A percentile compares a stretch with the other conserved stretches of the same genome.
Evolutionary conservation across 1,140 invertebrate species (phyloP).

Genomic region (Zaprionus kolodkinae): DNA sequence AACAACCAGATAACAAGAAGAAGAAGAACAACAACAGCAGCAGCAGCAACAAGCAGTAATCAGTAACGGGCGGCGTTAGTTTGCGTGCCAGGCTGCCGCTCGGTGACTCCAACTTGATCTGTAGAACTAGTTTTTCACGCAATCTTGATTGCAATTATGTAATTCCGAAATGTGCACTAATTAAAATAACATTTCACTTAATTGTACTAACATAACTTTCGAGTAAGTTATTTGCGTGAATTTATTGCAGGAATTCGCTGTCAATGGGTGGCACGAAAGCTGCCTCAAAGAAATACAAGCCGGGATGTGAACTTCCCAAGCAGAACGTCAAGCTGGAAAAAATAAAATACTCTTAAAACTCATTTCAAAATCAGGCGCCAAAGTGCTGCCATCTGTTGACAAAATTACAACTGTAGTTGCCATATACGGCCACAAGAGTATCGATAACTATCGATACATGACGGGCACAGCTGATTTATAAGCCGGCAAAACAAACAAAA

Average conservation of each 20-base stretch:
- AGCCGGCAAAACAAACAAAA: not conserved
- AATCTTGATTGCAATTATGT: constrained; percentile 80
- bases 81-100: constrained; percentile 52
- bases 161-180: constrained; percentile 77
- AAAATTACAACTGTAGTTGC: not conserved
- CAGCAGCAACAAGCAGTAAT: constrained; percentile 29
- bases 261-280: constrained; percentile 12
- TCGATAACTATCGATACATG: not conserved
- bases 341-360: not conserved
- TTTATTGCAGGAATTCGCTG: constrained; percentile 2
- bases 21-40: not conserved
- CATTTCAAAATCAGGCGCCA: not conserved
- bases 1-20: constrained; percentile 19
- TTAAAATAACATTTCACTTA: constrained; percentile 78
- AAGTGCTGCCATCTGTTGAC: not conserved
- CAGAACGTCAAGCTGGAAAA: not conserved
- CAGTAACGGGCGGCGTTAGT: constrained; percentile 37
- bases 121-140: constrained; percentile 72
- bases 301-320: not conserved
- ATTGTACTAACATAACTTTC: constrained; percentile 67
- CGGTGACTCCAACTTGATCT: constrained; percentile 63
- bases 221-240: constrained; percentile 18
- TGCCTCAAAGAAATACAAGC: not conserved
- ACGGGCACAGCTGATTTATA: constrained; percentile 15
- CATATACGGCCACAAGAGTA: not conserved